Base-by-base conservation (phyloP, 2,888 invertebrate genomes). In the Lepidochrysops patricia region DNA sequence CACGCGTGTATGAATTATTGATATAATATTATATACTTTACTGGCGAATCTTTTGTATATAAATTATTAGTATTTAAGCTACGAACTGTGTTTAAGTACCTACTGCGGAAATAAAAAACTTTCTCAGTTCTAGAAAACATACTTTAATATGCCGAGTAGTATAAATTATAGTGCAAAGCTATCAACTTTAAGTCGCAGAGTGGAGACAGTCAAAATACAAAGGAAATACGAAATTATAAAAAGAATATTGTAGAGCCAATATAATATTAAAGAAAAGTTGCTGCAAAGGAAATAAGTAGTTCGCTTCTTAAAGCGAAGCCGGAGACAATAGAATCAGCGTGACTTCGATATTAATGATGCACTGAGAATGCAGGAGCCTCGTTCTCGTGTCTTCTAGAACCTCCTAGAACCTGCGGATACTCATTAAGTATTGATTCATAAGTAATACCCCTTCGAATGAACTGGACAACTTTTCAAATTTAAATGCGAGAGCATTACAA, bases 391-490 rank as follows among this genome's bases (percentile, higher is more conserved):
- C 43, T 43, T 43, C 19, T 43, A 7, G 43, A 43, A 19, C 9
- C 9, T 43, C 12, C 43, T 19, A 82, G 85, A 84, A 83, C 84
- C 81, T 76, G 74, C 80, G 77, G 87, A 85, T 86, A 84, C 84
- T 87, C 86, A 87, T 88, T 87, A 86, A 83, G 80, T 87, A 89
- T 89, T 85, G 85, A 87, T 84, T 88, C 85, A 87, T 87, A 88
- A 88, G 85, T 87, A 87, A 88, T 88, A 84, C 84, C 81, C 83
- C 84, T 84, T 80, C 73, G 70, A 70, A 74, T 74, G 73, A 68
- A 66, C 71, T 75, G 77, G 74, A 77, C 79, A 82, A 82, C 80
- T 84, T 85, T 84, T 80, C 75, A 82, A 83, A 85, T 86, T 84
- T 82, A 80, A 86, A 85, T 84, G 68, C 74, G 75, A 79, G 79